phyloP scores from a whole-genome alignment of 2,113 vertebrate species.

The Bungarus multicinctus region DNA sequence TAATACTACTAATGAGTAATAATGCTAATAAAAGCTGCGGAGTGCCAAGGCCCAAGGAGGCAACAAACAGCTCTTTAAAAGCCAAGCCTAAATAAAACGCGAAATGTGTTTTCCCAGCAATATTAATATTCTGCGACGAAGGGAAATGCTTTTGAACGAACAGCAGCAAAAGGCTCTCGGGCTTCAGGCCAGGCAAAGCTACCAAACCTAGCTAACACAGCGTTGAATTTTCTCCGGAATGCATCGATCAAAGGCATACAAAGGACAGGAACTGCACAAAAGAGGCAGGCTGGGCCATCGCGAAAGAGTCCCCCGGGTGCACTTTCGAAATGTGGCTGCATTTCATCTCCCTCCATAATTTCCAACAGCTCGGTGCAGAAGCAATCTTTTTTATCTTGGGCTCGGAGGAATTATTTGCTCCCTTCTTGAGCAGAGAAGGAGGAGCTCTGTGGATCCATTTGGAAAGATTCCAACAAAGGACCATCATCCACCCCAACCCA shows the following conservation, averaged over 20 bases:
- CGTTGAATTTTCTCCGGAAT: slow-evolving; percentile 6
- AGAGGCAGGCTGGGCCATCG: background rate
- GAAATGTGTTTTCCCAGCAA: background rate
- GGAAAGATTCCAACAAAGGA: slow-evolving; percentile 43
- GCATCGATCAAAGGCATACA: slow-evolving; percentile 1
- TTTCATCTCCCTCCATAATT: background rate
- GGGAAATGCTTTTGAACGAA: background rate
- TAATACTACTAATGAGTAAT: background rate
- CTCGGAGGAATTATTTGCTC: slow-evolving; percentile 44
- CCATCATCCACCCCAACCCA: slow-evolving; percentile 50
- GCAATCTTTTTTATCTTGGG: slow-evolving; percentile 45
- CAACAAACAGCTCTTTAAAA: background rate
- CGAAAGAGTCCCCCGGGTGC: background rate
- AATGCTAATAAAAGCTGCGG: background rate
- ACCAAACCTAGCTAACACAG: background rate
- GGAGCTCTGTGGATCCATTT: slow-evolving; percentile 46
- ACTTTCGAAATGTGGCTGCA: background rate
- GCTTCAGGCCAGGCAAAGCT: slow-evolving; percentile 27
- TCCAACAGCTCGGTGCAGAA: slow-evolving; percentile 24
- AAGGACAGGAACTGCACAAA: background rate
- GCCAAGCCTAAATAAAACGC: background rate
- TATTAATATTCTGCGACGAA: background rate
- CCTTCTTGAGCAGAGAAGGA: slow-evolving; percentile 27
- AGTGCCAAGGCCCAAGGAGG: background rate
- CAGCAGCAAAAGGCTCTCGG: background rate